Percentiles rank a stretch among this genome's conserved stretches.
Conservation (phyloP, 2,888 invertebrate genomes). For the Thysanoteuthis rhombus region DNA sequence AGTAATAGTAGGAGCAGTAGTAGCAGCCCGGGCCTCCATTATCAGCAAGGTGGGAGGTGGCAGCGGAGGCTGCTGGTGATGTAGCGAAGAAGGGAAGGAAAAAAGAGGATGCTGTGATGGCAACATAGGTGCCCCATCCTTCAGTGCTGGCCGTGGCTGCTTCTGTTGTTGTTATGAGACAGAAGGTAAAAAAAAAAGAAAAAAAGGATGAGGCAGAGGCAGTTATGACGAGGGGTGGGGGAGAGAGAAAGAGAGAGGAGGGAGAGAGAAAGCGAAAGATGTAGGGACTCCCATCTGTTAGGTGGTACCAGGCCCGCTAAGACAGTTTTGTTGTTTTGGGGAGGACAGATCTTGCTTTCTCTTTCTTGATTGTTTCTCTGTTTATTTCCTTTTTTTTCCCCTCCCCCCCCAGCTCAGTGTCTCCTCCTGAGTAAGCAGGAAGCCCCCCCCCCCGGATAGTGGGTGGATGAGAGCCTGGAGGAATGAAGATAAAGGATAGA, state of each 20-base stretch:
- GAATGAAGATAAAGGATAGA: not conserved
- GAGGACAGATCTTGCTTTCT: not conserved
- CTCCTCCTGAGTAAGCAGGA: not conserved
- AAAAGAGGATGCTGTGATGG: not conserved
- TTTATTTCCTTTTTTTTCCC: not conserved
- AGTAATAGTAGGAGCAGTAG: not conserved
- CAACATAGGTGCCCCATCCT: not conserved
- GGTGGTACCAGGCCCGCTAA: not conserved
- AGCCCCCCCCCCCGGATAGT: not conserved
- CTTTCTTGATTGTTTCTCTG: not conserved
- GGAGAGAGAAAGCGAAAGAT: not conserved
- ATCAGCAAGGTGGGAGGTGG: slow-evolving; percentile 12
- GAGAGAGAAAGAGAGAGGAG: not conserved
- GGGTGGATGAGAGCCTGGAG: not conserved
- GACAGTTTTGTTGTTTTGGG: not conserved
- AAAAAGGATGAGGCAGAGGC: not conserved
- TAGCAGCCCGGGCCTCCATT: not conserved
- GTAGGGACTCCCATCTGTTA: not conserved
- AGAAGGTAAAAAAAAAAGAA: not conserved
- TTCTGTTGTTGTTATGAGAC: not conserved
- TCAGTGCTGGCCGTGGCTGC: not conserved
- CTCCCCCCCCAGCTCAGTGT: not conserved
- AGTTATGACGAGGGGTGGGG: not conserved
- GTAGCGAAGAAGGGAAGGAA: not conserved
- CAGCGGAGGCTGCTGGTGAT: not conserved